These are phyloP conservation scores for Isurus oxyrinchus DNA, from an alignment of 2,113 vertebrate species.

Conservation along the genomic window DNA sequence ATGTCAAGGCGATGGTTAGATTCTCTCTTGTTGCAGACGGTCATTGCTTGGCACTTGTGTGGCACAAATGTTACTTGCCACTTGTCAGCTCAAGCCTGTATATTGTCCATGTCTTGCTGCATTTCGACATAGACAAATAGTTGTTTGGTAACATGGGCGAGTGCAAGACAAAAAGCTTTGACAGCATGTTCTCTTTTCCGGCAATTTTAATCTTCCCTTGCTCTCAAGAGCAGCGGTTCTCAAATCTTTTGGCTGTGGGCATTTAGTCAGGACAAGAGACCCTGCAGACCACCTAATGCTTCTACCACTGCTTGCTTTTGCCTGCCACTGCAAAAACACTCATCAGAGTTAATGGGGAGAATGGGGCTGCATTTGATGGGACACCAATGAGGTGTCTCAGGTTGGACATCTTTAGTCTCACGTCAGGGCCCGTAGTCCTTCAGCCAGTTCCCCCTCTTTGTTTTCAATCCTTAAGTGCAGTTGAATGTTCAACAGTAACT, in stretches of 20 bases:
- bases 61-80: too few relatives aligned
- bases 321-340: not conserved
- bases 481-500: not conserved
- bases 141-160: too few relatives aligned
- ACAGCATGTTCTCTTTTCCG: too few relatives aligned
- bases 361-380: not conserved
- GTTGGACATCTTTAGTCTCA: not conserved
- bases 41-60: too few relatives aligned
- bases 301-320: not conserved
- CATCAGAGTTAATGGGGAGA: not conserved
- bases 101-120: too few relatives aligned
- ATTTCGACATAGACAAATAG: too few relatives aligned
- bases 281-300: not conserved
- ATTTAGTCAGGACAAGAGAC: too few relatives aligned
- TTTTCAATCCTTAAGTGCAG: not conserved
- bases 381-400: not conserved
- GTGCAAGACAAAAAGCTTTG: too few relatives aligned
- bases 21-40: too few relatives aligned
- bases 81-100: too few relatives aligned
- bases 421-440: not conserved
- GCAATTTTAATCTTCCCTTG: not conserved
- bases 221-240: not conserved
- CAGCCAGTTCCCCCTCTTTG: not conserved
- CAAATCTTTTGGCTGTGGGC: not conserved
- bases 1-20: too few relatives aligned